phyloP scores from a whole-genome alignment of 2,888 invertebrate species.

The Rotaria socialis region DNA sequence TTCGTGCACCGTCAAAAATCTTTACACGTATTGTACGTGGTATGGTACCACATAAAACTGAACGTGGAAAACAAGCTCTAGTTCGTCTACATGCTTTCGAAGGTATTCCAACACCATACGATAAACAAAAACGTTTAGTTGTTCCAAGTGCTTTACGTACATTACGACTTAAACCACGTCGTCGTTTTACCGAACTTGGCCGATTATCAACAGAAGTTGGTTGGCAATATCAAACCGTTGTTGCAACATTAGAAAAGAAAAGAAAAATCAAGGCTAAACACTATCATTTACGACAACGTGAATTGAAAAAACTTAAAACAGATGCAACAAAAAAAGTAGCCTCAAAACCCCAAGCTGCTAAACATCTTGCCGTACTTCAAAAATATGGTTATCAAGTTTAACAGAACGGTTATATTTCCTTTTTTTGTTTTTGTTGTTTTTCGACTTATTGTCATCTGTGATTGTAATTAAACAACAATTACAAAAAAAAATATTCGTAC shows the following conservation, averaged over 20 bases:
- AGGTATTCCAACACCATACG: conserved; percentile 92
- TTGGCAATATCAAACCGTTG: conserved; percentile 97
- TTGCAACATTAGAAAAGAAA: conserved; percentile 89
- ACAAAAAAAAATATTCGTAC: too few relatives aligned
- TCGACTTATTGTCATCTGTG: neutral
- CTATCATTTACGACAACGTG: conserved; percentile 66
- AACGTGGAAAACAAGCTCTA: conserved; percentile 87
- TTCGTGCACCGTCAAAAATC: conserved; percentile 91
- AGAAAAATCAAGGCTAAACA: conserved; percentile 79
- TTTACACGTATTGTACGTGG: conserved; percentile 95
- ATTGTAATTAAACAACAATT: too few relatives aligned
- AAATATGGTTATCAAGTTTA: conserved; percentile 29
- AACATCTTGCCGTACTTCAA: conserved; percentile 25
- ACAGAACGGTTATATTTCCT: neutral
- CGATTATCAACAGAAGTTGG: conserved; percentile 95
- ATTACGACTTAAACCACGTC: conserved; percentile 86
- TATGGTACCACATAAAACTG: conserved; percentile 97
- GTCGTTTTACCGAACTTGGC: conserved; percentile 92
- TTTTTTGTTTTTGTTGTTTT: conserved; percentile 8
- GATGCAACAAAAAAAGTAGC: neutral
- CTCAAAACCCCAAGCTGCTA: neutral
- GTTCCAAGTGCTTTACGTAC: conserved; percentile 91
- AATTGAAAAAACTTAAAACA: conserved; percentile 23
- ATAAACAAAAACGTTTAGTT: conserved; percentile 80
- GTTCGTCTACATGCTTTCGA: conserved; percentile 85